Percentiles rank a stretch among this genome's conserved stretches.
Conservation (phyloP, 2,113 vertebrate genomes). For the Sus scrofa region T2T-Sscrofa CM000817.6:84734501-84735000, state of each 20-base stretch:
- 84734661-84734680: too few relatives aligned
- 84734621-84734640: too few relatives aligned
- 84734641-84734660: too few relatives aligned
- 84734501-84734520: too few relatives aligned
- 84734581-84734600: too few relatives aligned
- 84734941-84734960: neutral
- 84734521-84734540: too few relatives aligned
- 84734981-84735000: neutral
- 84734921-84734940: neutral
- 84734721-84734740: neutral
- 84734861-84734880: neutral
- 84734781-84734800: neutral
- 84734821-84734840: neutral
- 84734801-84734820: fast-evolving
- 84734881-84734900: neutral
- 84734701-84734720: neutral
- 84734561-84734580: too few relatives aligned
- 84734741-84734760: fast-evolving
- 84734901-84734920: neutral
- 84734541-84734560: too few relatives aligned
- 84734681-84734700: neutral
- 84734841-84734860: neutral
- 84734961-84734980: neutral
- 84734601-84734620: too few relatives aligned
- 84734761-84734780: neutral